These are phyloP conservation scores for Vireo griseus DNA, from an alignment of 2,797 vertebrate genomes.

Conservation along the genomic window DNA sequence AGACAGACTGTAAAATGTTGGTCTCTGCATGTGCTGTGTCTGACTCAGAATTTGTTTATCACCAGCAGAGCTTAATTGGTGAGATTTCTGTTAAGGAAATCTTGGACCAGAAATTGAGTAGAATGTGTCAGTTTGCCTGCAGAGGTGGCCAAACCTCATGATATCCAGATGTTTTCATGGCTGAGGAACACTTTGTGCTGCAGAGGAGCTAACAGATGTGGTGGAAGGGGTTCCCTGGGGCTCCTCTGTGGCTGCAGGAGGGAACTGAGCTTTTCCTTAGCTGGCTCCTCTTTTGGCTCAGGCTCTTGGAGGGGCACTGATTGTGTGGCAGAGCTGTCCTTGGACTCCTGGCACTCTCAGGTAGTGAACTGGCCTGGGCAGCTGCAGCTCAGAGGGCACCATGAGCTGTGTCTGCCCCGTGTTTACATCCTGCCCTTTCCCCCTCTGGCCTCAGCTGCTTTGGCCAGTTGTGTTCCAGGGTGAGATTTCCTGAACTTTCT, in stretches of 20 bases:
- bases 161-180: not conserved
- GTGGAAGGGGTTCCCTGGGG: not conserved
- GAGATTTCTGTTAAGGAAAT: not conserved
- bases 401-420: accelerated
- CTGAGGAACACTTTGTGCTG: not conserved
- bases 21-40: not conserved
- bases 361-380: not conserved
- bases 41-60: not conserved
- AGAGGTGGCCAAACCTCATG: not conserved
- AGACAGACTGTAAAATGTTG: not conserved
- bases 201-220: not conserved
- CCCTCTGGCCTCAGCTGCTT: not conserved
- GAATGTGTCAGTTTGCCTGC: not conserved
- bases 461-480: not conserved
- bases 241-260: not conserved
- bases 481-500: not conserved
- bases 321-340: not conserved
- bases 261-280: not conserved
- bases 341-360: not conserved
- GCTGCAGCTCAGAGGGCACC: not conserved
- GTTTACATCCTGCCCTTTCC: not conserved
- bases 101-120: not conserved
- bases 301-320: accelerated
- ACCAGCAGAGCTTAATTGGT: not conserved
- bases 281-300: not conserved